These are phyloP conservation scores for Ursus arctos DNA, from an alignment of 2,113 vertebrate species.

Conservation along the genomic window DNA sequence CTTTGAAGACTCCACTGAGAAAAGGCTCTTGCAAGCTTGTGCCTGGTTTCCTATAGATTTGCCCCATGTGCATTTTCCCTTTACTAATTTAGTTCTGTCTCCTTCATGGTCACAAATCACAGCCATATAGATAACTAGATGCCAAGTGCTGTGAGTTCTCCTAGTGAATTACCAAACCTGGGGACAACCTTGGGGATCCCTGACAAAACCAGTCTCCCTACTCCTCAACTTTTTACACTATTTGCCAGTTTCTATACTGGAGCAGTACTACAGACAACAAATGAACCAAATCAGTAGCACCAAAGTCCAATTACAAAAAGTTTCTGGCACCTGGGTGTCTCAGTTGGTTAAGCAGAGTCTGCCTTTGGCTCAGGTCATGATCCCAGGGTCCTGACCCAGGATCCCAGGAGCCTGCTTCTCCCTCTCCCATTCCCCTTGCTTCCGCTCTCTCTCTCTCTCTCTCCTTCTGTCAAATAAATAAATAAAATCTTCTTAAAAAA, in stretches of 20 bases:
- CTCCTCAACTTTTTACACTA: not conserved
- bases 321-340: not conserved
- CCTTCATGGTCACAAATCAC: not conserved
- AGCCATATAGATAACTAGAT: not conserved
- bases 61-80: not conserved
- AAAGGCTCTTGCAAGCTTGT: not conserved
- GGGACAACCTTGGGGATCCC: not conserved
- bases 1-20: not conserved
- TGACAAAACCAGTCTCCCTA: not conserved
- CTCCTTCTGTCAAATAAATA: not conserved
- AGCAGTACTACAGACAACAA: not conserved
- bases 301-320: not conserved
- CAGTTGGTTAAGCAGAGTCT: not conserved
- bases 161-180: not conserved
- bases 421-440: too few species aligned
- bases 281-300: not conserved
- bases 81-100: not conserved
- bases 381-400: not conserved
- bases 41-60: not conserved
- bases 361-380: not conserved
- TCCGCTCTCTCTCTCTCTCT: not conserved
- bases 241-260: not conserved
- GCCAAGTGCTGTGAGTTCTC: not conserved
- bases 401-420: not conserved
- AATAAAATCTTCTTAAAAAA: not conserved